Evolutionary conservation across 2,888 invertebrate species (phyloP).

Genomic region (Plagodis dolabraria): DNA sequence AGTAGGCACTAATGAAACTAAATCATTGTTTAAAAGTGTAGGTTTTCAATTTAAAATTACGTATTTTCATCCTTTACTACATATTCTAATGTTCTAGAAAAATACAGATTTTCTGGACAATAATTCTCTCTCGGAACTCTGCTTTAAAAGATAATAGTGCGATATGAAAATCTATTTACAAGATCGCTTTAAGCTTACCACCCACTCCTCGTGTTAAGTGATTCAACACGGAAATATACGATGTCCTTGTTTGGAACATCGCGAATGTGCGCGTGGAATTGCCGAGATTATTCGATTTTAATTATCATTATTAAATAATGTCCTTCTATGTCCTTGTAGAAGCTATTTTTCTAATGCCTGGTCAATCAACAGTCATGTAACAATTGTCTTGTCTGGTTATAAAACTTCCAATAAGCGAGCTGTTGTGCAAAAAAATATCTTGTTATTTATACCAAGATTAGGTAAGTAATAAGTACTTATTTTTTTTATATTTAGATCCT

Average conservation of each 20-base stretch:
- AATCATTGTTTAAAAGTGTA: too few relatives aligned
- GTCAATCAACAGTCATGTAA: background rate
- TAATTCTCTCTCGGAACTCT: too few relatives aligned
- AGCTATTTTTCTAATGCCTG: slow-evolving; percentile 27
- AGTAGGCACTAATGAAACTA: too few relatives aligned
- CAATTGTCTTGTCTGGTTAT: background rate
- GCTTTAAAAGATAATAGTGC: too few relatives aligned
- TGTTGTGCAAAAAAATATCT: too few relatives aligned
- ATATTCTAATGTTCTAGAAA: background rate
- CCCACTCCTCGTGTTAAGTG: slow-evolving; percentile 48
- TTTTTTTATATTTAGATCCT: too few relatives aligned
- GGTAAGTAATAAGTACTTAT: too few relatives aligned
- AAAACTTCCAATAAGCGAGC: background rate
- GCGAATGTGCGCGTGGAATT: slow-evolving; percentile 73
- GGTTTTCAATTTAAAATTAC: too few relatives aligned
- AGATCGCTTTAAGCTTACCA: slow-evolving; percentile 31
- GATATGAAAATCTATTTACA: too few relatives aligned
- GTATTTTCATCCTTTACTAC: too few relatives aligned
- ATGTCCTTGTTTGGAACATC: slow-evolving; percentile 79
- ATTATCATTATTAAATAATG: slow-evolving; percentile 75
- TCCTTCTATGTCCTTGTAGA: slow-evolving; percentile 64
- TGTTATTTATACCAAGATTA: too few relatives aligned
- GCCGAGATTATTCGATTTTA: slow-evolving; percentile 67
- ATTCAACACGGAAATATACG: slow-evolving; percentile 78
- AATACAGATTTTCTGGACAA: too few relatives aligned